Conservation (phyloP, 2,113 vertebrate genomes). For the Nesogale talazaci region DNA sequence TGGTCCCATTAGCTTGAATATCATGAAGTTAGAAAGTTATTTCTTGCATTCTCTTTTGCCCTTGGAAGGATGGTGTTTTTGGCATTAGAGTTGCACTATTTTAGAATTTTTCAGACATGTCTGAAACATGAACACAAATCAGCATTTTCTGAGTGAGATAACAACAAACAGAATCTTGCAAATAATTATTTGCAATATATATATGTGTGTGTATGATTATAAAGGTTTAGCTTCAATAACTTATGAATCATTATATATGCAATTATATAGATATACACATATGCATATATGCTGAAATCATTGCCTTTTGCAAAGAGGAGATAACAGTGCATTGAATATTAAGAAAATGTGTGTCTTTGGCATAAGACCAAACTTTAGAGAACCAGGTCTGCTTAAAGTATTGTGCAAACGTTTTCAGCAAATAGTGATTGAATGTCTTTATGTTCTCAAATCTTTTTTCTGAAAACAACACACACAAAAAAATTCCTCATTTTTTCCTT, state of each 20-base stretch:
- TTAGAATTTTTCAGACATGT: not conserved
- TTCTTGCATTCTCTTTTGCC: not conserved
- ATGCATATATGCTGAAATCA: not conserved
- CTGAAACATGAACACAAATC: not conserved
- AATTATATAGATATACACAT: too few species aligned
- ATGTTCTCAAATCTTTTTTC: constrained; percentile 43
- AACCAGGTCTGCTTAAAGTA: not conserved
- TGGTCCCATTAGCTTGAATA: not conserved
- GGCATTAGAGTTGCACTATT: not conserved
- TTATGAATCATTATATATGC: too few species aligned
- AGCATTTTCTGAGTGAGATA: not conserved
- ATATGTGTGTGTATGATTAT: too few species aligned
- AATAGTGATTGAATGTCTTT: constrained; percentile 36
- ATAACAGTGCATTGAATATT: not conserved
- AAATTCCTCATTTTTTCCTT: constrained; percentile 51
- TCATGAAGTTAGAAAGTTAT: not conserved
- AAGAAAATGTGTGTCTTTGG: not conserved
- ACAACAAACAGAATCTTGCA: not conserved
- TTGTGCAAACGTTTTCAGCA: constrained; percentile 52
- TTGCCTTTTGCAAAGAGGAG: constrained; percentile 27
- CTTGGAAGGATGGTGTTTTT: not conserved
- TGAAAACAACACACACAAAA: constrained; percentile 56
- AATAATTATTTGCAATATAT: not conserved
- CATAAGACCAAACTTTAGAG: constrained; percentile 2
- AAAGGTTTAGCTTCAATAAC: too few species aligned